These are phyloP conservation scores for Choloepus hoffmanni DNA, from an alignment of 2,113 vertebrate species.

Conservation along the genomic window DNA sequence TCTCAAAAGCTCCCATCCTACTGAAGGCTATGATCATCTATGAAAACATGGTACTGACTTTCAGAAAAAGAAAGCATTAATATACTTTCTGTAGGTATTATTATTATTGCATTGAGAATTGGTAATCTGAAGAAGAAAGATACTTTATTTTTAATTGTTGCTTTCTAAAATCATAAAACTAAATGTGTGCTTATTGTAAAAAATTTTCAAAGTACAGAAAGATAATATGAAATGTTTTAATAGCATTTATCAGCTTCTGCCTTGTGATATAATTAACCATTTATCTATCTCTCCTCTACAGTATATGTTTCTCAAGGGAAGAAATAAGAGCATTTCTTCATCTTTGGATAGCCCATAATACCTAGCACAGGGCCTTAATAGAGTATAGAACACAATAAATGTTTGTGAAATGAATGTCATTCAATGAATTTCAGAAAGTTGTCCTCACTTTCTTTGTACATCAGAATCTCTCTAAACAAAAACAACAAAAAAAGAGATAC, in stretches of 20 bases:
- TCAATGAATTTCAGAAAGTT: not conserved
- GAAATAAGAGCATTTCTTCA: conserved; percentile 6
- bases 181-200: not conserved
- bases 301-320: conserved; percentile 3
- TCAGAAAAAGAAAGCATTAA: conserved; percentile 13
- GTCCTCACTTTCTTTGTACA: conserved; percentile 13
- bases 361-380: not conserved
- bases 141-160: not conserved
- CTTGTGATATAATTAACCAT: not conserved
- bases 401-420: conserved; percentile 1
- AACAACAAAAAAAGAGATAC: not conserved
- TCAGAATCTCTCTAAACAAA: conserved; percentile 30
- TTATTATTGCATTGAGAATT: not conserved
- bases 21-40: not conserved
- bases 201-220: conserved; percentile 35
- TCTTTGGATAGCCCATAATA: not conserved
- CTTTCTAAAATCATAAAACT: conserved; percentile 21
- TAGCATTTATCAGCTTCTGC: not conserved
- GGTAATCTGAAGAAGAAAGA: not conserved
- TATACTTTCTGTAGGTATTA: not conserved
- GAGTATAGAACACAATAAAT: not conserved
- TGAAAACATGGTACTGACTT: not conserved
- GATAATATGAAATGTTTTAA: conserved; percentile 26
- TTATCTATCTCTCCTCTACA: not conserved
- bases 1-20: not conserved